Conservation (phyloP, 2,113 vertebrate species). For the Pygoscelis antarcticus region DNA sequence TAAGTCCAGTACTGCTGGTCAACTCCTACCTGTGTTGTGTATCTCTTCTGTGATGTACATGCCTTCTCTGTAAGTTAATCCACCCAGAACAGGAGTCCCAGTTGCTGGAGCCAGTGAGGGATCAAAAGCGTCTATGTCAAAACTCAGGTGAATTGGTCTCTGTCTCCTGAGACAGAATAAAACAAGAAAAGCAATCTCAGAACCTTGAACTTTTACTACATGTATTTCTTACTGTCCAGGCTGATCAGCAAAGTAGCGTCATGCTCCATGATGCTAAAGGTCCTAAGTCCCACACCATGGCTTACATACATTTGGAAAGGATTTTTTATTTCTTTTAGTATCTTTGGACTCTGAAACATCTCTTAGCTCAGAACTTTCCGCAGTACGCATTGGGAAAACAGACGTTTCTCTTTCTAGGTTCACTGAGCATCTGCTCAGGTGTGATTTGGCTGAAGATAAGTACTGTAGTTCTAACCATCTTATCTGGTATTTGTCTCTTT, state of each 20-base stretch:
- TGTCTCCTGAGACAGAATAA: conserved; percentile 80
- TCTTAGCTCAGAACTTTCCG: background rate
- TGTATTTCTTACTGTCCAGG: background rate
- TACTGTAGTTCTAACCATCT: background rate
- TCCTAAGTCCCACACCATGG: background rate
- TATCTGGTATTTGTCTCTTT: background rate
- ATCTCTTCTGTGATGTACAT: conserved; percentile 96
- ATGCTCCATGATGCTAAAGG: background rate
- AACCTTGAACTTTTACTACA: background rate
- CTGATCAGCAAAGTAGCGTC: background rate
- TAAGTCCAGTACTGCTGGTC: background rate
- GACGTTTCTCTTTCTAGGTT: background rate
- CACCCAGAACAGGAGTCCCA: conserved; percentile 92
- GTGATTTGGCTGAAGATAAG: background rate
- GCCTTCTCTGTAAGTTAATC: conserved; percentile 94
- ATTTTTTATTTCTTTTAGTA: background rate
- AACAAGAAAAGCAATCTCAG: background rate
- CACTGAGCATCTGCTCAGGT: background rate
- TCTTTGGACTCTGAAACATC: background rate
- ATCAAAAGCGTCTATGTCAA: conserved; percentile 97
- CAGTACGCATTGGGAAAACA: background rate
- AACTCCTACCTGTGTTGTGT: conserved; percentile 89
- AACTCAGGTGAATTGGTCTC: conserved; percentile 92
- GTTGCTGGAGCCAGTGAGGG: conserved; percentile 94
- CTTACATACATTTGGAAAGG: background rate